Percentiles rank a stretch among this genome's conserved stretches.
Evolutionary conservation across 2,113 vertebrate species (phyloP).

Genomic region (Ivindomyrus marchei): DNA sequence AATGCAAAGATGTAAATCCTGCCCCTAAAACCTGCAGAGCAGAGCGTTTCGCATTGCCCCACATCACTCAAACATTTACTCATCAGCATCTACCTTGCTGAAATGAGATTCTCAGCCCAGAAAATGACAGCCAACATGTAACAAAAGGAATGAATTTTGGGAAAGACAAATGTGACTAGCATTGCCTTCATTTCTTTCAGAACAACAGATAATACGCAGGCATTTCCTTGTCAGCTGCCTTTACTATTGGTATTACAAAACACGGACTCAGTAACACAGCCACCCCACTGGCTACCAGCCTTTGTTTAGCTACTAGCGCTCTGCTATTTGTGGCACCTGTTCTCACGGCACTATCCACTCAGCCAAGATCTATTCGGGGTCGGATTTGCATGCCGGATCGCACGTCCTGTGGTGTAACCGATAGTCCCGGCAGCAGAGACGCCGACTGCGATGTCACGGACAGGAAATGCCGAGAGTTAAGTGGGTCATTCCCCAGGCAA

Average conservation of each 20-base stretch:
- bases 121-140: neutral
- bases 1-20: neutral
- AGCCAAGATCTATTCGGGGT: neutral
- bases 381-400: neutral
- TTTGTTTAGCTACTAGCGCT: neutral
- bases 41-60: neutral
- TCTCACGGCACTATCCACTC: neutral
- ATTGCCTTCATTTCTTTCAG: neutral
- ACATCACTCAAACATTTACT: neutral
- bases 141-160: neutral
- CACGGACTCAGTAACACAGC: neutral
- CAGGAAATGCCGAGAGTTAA: neutral
- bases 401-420: neutral
- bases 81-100: neutral
- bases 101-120: neutral
- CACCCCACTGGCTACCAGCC: neutral
- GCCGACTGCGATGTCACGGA: neutral
- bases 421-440: neutral
- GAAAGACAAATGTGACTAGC: neutral
- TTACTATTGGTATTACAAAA: neutral
- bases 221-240: neutral
- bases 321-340: neutral
- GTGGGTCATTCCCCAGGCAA: neutral
- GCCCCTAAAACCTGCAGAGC: neutral
- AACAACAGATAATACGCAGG: neutral